Evolutionary conservation across 2,797 vertebrate genomes (phyloP).

Genomic region (Mormyrus hasselquistii): DNA sequence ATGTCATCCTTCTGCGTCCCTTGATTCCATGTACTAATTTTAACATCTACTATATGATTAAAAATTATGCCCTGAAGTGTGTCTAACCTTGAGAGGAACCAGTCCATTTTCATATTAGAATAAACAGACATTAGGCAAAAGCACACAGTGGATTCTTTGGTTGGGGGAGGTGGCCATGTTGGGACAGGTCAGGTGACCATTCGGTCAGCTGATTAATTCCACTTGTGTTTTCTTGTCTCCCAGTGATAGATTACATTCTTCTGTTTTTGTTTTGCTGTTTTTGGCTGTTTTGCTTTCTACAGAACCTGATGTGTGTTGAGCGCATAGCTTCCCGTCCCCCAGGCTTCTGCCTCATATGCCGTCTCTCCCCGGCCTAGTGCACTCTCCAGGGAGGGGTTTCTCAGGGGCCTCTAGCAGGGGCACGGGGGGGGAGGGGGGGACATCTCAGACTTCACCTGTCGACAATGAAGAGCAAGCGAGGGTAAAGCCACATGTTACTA

Average conservation of each 20-base stretch:
- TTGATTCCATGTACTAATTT: neutral
- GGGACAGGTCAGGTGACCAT: neutral
- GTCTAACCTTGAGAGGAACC: neutral
- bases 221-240: neutral
- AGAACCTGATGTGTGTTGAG: neutral
- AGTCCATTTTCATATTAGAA: neutral
- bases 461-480: neutral
- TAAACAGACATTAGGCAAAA: neutral
- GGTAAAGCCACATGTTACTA: neutral
- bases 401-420: neutral
- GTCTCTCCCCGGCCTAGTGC: neutral
- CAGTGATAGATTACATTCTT: neutral
- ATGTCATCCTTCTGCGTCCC: neutral
- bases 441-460: neutral
- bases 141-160: neutral
- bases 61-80: neutral
- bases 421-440: neutral
- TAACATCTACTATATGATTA: neutral
- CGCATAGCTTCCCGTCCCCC: neutral
- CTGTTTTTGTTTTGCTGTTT: neutral
- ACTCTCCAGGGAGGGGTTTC: neutral
- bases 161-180: neutral
- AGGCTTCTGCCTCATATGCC: neutral
- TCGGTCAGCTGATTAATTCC: neutral
- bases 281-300: neutral